Evolutionary conservation across 1,140 invertebrate genomes (phyloP).

Genomic region (Drosophila punjabiensis): DNA sequence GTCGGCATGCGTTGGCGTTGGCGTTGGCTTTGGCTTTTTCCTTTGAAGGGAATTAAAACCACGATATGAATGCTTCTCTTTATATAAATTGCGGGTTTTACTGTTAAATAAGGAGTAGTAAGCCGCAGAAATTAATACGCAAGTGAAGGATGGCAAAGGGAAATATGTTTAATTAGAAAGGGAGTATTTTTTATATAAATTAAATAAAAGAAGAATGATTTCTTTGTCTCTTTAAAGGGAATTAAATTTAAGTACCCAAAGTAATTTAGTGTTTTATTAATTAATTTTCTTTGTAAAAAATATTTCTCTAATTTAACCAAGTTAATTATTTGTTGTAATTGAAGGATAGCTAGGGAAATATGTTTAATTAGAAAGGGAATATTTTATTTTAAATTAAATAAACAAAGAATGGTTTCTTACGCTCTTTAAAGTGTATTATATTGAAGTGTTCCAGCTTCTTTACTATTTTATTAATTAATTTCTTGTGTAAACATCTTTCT

Average conservation of each 20-base stretch:
- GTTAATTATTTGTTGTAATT: background rate
- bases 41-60: slow-evolving; percentile 13
- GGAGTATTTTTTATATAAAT: background rate
- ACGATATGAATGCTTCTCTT: background rate
- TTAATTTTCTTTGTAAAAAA: background rate
- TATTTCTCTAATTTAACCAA: background rate
- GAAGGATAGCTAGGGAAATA: background rate
- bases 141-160: background rate
- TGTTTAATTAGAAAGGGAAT: background rate
- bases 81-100: slow-evolving; percentile 7
- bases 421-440: background rate
- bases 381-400: background rate
- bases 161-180: background rate
- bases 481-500: background rate
- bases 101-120: background rate
- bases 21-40: slow-evolving; percentile 5
- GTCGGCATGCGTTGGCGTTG: slow-evolving; percentile 1
- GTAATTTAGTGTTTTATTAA: background rate
- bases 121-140: background rate
- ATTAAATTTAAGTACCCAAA: too few species aligned
- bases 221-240: background rate
- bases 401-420: background rate
- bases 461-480: background rate
- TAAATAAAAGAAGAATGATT: background rate
- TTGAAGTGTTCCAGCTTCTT: too few species aligned